Base-by-base conservation (phyloP, 1,140 invertebrate species). In the Conopomorpha cramerella region DNA sequence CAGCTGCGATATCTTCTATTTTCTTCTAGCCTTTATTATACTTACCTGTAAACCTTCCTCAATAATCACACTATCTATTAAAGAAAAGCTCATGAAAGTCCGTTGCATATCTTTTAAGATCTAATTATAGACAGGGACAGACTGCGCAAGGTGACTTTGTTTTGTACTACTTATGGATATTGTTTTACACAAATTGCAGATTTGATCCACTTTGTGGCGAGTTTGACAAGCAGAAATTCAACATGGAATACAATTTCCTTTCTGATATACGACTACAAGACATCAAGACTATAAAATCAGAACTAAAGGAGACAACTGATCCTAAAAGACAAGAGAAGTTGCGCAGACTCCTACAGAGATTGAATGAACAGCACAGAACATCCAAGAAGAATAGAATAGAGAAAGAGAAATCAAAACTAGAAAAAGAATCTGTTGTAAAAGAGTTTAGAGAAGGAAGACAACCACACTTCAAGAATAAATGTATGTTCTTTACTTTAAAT, bases 191-290 rank as follows among this genome's bases (percentile, higher is more conserved):
- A n/a, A n/a, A 30, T 56, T 52, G 17, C 30, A 82, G 92, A 43
- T 95, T 94, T 77, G 91, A 94, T 56, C 84, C 84, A 31, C 64
- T 88, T 1, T 91, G 89, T 49, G 92, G 92, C 8, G 77, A 82
- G 28, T 93, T 84, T 61, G 82, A 91, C 56, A 82, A 87, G 30
- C 84, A 84, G 46, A 74, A 79, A 13, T 94, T 93, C 49, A 85
- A 86, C 39, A 77, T 82, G 42, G 84, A 89, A 51, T 95, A 92
- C 52, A 79, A 80, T 45, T 95, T 95, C 64, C 46, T 95, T 0
- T 79, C 73, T 8, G 81, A 91, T 26, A 72, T 91, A 0, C 80
- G 82, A 10, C 55, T 82, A 38, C 83, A 86, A 44, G 91, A 93
- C 60, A 72, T 86, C 0, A 64, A 79, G 43, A 49, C 80, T 18